Base-by-base conservation (phyloP, 2,113 vertebrate genomes). In the Rhinopomastus cyanomelas region DNA sequence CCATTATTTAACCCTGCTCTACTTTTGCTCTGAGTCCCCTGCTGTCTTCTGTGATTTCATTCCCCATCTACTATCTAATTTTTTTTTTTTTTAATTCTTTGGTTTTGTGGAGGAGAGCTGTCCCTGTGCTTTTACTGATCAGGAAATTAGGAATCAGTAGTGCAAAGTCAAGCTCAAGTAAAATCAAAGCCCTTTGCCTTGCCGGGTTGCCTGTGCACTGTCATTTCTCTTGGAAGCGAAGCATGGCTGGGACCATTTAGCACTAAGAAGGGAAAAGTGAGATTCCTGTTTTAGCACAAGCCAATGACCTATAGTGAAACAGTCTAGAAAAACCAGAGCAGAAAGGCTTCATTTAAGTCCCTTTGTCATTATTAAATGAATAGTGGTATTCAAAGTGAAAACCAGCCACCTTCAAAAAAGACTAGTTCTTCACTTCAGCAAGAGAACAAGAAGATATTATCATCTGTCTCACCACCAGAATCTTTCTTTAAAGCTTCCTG, bases 1-100 rank as follows among this genome's bases (percentile, higher is more conserved):
- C 51, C 16, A 80, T 94, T 93, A 92, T 85, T 95, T 95, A 95
- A 94, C 84, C 21, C 37, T 93, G 57, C 29, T 81, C 64, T 84
- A 48, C 49, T 93, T 94, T 66, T 89, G 29, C 39, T 71, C 61
- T 74, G 34, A 48, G 15, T 11, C 72, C 36, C 44, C 57, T 36
- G 25, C 57, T 75, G 44, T 56, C 37, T 57, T 87, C 29, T 2
- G 1, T 44, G 5, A 74, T 48, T 87, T 77, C 25, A 48, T 62
- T 72, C 17, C 9, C 20, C 13, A 9, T 56, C 29, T 49, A 42
- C 48, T 20, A 49, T 86, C 11, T 69, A 6, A n/a, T n/a, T n/a
- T n/a, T n/a, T n/a, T n/a, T n/a, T n/a, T n/a, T n/a, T n/a, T 42
- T 42, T 15, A 42, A 15, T 42, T 42, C 39, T 42, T 42, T 19